Percentiles rank a stretch among this genome's conserved stretches.
phyloP scores from a whole-genome alignment of 2,113 vertebrate genomes.

The Centropus unirufus region DNA sequence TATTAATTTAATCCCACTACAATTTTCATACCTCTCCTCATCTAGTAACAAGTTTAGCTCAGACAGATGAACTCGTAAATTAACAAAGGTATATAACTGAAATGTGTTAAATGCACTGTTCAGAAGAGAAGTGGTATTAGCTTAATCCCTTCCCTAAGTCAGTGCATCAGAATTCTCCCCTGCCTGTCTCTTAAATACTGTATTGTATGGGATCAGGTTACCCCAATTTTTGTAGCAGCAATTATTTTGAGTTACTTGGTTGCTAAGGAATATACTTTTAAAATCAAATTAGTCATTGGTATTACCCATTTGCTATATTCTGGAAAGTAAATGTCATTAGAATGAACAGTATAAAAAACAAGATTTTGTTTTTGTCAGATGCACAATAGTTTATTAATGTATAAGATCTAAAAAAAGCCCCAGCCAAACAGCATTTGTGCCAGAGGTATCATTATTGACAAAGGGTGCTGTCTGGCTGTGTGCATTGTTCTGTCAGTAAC shows the following conservation, averaged over 20 bases:
- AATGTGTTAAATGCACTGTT: neutral
- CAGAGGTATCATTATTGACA: neutral
- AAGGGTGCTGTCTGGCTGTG: neutral
- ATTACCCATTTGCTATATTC: neutral
- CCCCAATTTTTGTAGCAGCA: neutral
- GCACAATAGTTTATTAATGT: neutral
- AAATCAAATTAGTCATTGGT: neutral
- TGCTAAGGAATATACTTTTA: neutral
- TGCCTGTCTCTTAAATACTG: neutral
- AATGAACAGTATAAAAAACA: neutral
- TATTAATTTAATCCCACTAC: neutral
- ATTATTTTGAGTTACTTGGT: neutral
- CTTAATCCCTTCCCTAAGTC: neutral
- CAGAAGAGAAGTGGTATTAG: neutral
- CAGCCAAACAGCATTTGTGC: neutral
- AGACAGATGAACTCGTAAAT: neutral
- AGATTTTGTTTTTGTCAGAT: neutral
- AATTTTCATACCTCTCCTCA: neutral
- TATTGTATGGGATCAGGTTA: neutral
- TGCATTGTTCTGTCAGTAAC: neutral
- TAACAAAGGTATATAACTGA: neutral
- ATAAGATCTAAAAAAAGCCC: neutral
- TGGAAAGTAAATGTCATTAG: neutral
- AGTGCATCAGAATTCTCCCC: neutral
- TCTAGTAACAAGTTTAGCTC: constrained; percentile 1